Evolutionary conservation across 1,140 invertebrate genomes (phyloP).

Genomic region (Pachypeltis micranthus): DNA sequence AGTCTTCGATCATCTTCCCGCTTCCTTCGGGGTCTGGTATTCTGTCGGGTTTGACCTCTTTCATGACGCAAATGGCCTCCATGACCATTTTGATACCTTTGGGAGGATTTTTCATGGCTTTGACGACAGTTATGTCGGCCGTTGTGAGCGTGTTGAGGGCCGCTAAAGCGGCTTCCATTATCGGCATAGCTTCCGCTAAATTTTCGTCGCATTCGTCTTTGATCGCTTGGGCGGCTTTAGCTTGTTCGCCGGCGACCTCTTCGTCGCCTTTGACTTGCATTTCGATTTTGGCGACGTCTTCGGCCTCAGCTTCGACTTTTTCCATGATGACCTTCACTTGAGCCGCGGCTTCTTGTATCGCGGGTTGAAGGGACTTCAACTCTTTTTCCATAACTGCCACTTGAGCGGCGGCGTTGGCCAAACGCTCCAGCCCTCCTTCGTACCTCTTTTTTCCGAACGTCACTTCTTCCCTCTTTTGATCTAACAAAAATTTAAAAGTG

Average conservation of each 20-base stretch:
- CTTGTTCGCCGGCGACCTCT: conserved; percentile 57
- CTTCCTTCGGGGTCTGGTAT: conserved; percentile 54
- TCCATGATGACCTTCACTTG: conserved; percentile 69
- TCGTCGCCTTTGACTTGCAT: conserved; percentile 53
- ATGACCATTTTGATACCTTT: conserved; percentile 85
- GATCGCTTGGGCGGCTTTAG: conserved; percentile 69
- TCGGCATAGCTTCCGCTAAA: conserved; percentile 84
- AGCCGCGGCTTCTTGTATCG: conserved; percentile 70
- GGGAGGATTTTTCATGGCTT: conserved; percentile 96
- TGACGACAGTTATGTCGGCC: conserved; percentile 86
- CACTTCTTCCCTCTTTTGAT: conserved; percentile 54
- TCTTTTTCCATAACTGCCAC: conserved; percentile 77
- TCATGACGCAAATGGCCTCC: conserved; percentile 90
- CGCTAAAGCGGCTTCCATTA: conserved; percentile 74
- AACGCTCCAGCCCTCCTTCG: conserved; percentile 72
- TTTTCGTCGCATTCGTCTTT: conserved; percentile 93
- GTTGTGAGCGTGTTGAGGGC: conserved; percentile 86
- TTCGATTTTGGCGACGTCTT: conserved; percentile 58
- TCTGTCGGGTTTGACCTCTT: conserved; percentile 75
- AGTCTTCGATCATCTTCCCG: conserved; percentile 79
- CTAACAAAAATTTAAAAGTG: conserved; percentile 75
- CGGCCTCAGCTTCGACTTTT: conserved; percentile 69
- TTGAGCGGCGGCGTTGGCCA: conserved; percentile 69
- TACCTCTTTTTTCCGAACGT: conserved; percentile 57
- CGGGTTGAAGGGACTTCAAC: conserved; percentile 72